Evolutionary conservation across 2,113 vertebrate species (phyloP).

Genomic region (Poeciliopsis retropinna): DNA sequence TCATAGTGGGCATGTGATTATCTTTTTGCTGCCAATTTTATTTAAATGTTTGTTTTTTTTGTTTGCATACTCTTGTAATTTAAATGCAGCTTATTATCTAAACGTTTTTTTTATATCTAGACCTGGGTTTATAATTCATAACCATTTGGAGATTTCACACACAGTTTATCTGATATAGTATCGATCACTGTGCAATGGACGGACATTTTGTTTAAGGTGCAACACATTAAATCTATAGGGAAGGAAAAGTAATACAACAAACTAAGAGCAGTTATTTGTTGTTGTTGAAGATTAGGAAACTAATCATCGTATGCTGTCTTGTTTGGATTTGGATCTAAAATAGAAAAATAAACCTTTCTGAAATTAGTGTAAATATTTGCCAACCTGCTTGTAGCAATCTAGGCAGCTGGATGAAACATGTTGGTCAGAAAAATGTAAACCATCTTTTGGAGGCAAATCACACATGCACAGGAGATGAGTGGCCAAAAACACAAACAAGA

Average conservation of each 20-base stretch:
- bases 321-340: conserved; percentile 57
- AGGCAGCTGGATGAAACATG: conserved; percentile 58
- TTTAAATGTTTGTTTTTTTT: not conserved
- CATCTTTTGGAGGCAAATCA: conserved; percentile 58
- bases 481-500: conserved; percentile 3
- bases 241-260: not conserved
- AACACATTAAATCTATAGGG: not conserved
- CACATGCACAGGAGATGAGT: conserved; percentile 37
- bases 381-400: conserved; percentile 66
- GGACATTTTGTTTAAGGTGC: not conserved
- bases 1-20: not conserved
- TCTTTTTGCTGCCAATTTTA: not conserved
- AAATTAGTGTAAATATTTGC: conserved; percentile 79
- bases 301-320: conserved; percentile 28
- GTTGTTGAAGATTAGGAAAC: conserved; percentile 24
- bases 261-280: not conserved
- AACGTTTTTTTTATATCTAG: not conserved
- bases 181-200: not conserved
- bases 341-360: conserved; percentile 69
- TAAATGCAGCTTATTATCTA: not conserved
- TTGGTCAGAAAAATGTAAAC: conserved; percentile 70
- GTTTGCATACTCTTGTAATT: not conserved
- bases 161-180: not conserved
- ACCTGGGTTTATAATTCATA: not conserved
- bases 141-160: not conserved